Evolutionary conservation across 2,113 vertebrate species (phyloP).

Genomic region (Pluvialis apricaria): DNA sequence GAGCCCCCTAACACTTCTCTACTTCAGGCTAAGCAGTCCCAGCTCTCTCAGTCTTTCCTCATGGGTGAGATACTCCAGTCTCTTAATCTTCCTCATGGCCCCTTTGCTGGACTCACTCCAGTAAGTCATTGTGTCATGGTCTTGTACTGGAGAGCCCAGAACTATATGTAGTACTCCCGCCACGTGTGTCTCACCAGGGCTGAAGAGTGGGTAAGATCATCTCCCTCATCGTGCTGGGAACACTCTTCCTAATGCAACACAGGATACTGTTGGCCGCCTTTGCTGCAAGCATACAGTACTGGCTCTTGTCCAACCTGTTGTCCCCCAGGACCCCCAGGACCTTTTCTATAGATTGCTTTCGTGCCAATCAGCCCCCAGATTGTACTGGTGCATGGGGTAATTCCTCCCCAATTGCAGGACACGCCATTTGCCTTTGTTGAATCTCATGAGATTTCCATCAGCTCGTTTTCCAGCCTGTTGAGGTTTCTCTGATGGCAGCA

Average conservation of each 20-base stretch:
- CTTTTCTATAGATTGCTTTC: not conserved
- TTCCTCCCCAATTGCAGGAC: not conserved
- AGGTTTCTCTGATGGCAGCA: not conserved
- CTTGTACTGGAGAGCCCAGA: not conserved
- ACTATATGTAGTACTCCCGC: not conserved
- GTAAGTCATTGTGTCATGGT: not conserved
- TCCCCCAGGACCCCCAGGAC: not conserved
- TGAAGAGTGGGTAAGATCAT: not conserved
- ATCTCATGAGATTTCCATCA: not conserved
- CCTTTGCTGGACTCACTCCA: not conserved
- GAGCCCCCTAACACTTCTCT: not conserved
- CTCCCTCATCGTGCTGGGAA: not conserved
- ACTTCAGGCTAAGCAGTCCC: not conserved
- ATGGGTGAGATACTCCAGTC: not conserved
- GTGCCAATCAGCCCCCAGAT: not conserved
- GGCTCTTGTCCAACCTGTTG: not conserved
- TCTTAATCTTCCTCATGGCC: not conserved
- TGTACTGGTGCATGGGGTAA: not conserved
- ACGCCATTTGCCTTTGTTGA: not conserved
- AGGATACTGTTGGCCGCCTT: not conserved
- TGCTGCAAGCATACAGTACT: not conserved
- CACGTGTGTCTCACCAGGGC: not conserved
- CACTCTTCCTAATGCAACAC: not conserved
- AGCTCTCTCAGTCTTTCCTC: not conserved
- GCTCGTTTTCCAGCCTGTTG: not conserved